Base-by-base conservation (phyloP, 2,113 vertebrate species). In the Dicerorhinus sumatrensis region DNA sequence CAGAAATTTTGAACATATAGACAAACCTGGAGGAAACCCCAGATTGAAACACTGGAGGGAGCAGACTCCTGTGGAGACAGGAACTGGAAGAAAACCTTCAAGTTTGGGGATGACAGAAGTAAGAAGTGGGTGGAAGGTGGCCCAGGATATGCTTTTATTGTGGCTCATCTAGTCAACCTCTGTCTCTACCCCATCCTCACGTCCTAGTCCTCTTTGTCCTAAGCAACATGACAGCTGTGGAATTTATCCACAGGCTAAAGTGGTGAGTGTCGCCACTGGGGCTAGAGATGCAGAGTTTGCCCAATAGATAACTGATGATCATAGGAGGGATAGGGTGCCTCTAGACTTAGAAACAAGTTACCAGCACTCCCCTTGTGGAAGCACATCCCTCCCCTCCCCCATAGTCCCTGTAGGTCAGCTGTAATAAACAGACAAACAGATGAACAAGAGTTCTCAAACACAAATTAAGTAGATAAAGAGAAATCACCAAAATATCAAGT, bases 301-400 rank as follows among this genome's bases (percentile, higher is more conserved):
- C 48, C 48, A 33, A 14, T 0, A 67, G 58, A 3, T 25, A 60
- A 54, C 16, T 18, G 27, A 76, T 54, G n/a, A 14, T 8, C n/a
- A 33, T n/a, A 31, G 13, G 27, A 36, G n/a, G 67, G 31, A 60
- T 11, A 39, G 20, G 60, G 48, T 18, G 9, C 48, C 12, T 75
- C 54, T 27, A n/a, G 21, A n/a, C 91, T 67, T 46, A 77, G 62
- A 67, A 54, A n/a, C 70, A 58, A 67, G 29, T 20, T 27, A 12
- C 48, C 46, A 13, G 8, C 7, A 12, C 6, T 76, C 33, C 14
- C 13, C 13, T 0, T 25, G 60, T 12, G 27, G 42, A 10, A 4
- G 2, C 7, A 0, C 6, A 21, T 14, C 10, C 10, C 3, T 67
- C 3, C 11, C 11, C 33, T 65, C 46, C 33, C n/a, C 17, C 46